Evolutionary conservation across 2,888 invertebrate genomes (phyloP).

Genomic region (Marasmarcha lunaedactyla): DNA sequence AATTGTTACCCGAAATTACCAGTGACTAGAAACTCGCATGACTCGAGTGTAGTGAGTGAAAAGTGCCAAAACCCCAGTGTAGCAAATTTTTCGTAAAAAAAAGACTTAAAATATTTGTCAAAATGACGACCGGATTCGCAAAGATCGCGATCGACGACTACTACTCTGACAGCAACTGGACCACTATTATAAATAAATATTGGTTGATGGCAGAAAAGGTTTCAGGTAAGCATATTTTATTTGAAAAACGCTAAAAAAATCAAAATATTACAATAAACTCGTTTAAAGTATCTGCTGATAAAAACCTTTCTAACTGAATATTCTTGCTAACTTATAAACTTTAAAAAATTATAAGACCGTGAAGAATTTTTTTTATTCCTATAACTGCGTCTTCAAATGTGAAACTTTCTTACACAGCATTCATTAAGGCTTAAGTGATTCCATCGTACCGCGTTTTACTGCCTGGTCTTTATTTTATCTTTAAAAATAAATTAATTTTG

Average conservation of each 20-base stretch:
- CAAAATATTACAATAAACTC: constrained; percentile 1
- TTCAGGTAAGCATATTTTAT: constrained; percentile 68
- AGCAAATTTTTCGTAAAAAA: constrained; percentile 19
- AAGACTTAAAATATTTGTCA: constrained; percentile 20
- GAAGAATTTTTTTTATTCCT: no score
- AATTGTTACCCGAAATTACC: constrained; percentile 31
- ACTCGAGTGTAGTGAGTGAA: constrained; percentile 15
- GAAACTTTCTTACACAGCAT: no score
- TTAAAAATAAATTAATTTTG: no score
- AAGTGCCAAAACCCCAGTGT: constrained; percentile 16
- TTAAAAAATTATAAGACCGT: no score
- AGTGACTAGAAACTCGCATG: constrained; percentile 10
- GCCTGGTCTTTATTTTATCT: no score
- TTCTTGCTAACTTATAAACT: no score
- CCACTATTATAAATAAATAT: constrained; percentile 76
- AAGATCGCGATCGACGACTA: constrained; percentile 75
- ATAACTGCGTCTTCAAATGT: no score
- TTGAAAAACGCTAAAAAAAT: no score
- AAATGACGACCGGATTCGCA: constrained; percentile 75
- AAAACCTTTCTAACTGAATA: no score
- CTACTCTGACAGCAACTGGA: constrained; percentile 73
- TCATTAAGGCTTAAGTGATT: no score
- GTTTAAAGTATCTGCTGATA: no score
- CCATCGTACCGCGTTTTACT: no score
- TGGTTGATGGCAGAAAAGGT: constrained; percentile 79